Percentiles rank a stretch among this genome's conserved stretches.
Conservation (phyloP, 92 coral and sea anemone genomes). For the Heteractis magnifica region DNA sequence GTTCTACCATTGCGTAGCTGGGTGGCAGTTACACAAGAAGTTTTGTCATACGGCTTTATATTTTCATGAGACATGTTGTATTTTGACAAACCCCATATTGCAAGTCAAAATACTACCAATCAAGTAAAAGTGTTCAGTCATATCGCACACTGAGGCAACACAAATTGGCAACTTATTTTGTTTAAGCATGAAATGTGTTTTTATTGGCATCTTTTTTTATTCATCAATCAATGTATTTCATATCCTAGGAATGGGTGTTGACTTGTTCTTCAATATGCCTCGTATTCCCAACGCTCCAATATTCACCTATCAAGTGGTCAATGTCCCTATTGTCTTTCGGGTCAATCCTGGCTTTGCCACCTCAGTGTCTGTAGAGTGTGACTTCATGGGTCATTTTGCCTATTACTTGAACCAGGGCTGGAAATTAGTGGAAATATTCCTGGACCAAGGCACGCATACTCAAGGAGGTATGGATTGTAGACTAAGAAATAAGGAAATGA, state of each 20-base stretch:
- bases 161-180: no score
- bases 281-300: constrained; percentile 47
- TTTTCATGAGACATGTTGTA: no score
- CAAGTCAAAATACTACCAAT: no score
- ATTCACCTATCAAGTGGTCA: constrained; percentile 60
- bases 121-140: no score
- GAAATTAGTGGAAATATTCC: constrained; percentile 74
- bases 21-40: no score
- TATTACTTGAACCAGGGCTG: constrained; percentile 74
- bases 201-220: neutral
- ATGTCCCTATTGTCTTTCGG: constrained; percentile 60
- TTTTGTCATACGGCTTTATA: no score
- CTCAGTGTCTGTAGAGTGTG: constrained; percentile 45
- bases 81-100: no score
- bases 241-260: constrained; percentile 58
- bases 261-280: constrained; percentile 62
- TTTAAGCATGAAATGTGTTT: no score
- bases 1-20: no score
- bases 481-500: neutral
- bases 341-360: constrained; percentile 44
- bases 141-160: no score
- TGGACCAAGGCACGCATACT: constrained; percentile 58
- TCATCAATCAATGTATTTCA: neutral
- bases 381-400: constrained; percentile 71
- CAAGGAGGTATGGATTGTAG: constrained; percentile 43